Percentiles rank a stretch among this genome's conserved stretches.
phyloP scores from a whole-genome alignment of 2,797 vertebrate species.

The Threskiornis aethiopicus region DNA sequence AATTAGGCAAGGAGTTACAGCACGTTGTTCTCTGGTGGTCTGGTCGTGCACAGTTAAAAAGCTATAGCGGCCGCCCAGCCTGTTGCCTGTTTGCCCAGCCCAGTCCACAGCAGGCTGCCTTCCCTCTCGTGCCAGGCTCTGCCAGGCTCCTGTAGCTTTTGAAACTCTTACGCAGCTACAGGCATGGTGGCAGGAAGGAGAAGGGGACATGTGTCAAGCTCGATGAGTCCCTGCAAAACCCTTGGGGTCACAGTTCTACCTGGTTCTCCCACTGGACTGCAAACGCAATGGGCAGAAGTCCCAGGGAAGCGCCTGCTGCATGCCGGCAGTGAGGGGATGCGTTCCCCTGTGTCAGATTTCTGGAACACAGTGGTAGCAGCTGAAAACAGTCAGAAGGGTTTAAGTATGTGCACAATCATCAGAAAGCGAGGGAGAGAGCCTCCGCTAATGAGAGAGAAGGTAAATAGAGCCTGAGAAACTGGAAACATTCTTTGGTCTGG shows the following conservation, averaged over 20 bases:
- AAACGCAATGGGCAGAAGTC: background rate
- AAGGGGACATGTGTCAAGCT: background rate
- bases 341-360: conserved; percentile 57
- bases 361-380: conserved; percentile 56
- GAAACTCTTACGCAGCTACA: background rate
- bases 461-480: conserved; percentile 68
- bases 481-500: conserved; percentile 58
- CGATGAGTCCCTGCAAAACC: background rate
- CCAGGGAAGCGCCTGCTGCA: background rate
- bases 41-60: background rate
- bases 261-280: background rate
- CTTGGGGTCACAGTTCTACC: background rate
- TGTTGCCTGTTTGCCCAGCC: background rate
- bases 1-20: background rate
- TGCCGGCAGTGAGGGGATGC: background rate
- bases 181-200: background rate
- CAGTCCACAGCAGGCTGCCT: background rate
- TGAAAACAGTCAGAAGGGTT: conserved; percentile 69
- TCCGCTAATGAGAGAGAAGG: conserved; percentile 43
- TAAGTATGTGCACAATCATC: conserved; percentile 65
- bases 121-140: background rate
- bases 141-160: background rate
- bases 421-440: conserved; percentile 42
- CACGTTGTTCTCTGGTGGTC: background rate
- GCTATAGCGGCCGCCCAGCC: fast-evolving